Base-by-base conservation (phyloP, 2,113 vertebrate genomes). In the Bufo gargarizans region DNA sequence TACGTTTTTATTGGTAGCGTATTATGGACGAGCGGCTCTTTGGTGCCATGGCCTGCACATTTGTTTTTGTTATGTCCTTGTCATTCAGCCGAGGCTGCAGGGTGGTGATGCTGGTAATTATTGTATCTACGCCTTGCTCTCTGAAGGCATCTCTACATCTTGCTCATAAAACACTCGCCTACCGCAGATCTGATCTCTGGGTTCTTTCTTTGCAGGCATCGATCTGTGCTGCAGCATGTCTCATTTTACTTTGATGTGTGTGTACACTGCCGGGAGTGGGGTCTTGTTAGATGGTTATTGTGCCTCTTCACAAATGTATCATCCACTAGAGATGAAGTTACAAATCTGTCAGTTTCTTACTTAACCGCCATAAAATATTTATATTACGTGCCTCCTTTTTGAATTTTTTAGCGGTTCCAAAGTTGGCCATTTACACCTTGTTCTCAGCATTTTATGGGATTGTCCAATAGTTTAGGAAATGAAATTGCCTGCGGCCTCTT, bases 81-180 rank as follows among this genome's bases (percentile, higher is more conserved):
- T 50, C 72, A 49, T 7, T 79, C 77, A 22, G 77, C 55, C 10
- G 53, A 58, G 59, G 6, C 50, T 79, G 55, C 77, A 80, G 77
- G 49, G 33, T 82, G 43, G n/a, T 47, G 56, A 49, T 20, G 59
- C 81, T 22, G 50, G 12, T 79, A 56, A 58, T 78, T 78, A 20
- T 58, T 22, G 45, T 50, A 49, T 67, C 8, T 49, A 45, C 33
- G 63, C 43, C 67, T 67, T 65, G 45, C 43, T 20, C 11, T 82
- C 80, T 49, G 58, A 49, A 49, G 58, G 80, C 80, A 65, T 82
- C 43, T n/a, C 56, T 80, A 43, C 77, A 59, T 80, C 53, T 80
- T 80, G 6, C 55, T 58, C 77, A 80, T 59, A 80, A 56, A 56
- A 80, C 77, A 80, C 43, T 16, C 22, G 1, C 43, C 50, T 59